These are phyloP conservation scores for Tragelaphus scriptus DNA, from an alignment of 2,113 vertebrate genomes.

Conservation along the genomic window DNA sequence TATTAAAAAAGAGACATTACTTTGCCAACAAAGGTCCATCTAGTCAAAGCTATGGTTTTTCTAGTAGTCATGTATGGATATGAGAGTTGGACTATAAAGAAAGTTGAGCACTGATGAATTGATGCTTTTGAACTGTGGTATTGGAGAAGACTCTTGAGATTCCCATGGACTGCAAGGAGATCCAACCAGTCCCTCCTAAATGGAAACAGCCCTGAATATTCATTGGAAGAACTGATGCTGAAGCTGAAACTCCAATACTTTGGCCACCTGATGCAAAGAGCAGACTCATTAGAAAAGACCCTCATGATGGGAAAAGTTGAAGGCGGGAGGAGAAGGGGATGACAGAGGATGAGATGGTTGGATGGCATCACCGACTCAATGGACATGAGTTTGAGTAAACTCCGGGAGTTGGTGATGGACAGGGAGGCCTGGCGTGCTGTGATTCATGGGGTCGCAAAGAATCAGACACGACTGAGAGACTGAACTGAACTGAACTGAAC, in stretches of 20 bases:
- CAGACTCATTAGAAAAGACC: background rate
- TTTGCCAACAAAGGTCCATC: background rate
- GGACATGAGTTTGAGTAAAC: background rate
- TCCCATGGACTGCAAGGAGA: background rate
- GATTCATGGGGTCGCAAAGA: background rate
- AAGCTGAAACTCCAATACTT: background rate
- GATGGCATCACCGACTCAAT: background rate
- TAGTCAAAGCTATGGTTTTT: background rate
- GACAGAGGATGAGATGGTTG: background rate
- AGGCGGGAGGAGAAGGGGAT: background rate
- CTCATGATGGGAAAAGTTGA: background rate
- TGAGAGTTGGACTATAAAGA: background rate
- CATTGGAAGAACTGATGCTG: background rate
- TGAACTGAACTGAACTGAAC: background rate
- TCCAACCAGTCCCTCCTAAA: background rate
- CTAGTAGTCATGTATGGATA: background rate
- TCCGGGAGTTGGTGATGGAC: accelerated
- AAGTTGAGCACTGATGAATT: background rate
- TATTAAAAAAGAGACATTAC: background rate
- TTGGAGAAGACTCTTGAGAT: background rate
- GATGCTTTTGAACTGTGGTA: background rate
- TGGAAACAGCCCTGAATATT: background rate
- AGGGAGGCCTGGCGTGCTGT: background rate
- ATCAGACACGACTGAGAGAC: too few species aligned
- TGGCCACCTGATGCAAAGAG: background rate